Percentiles rank a stretch among this genome's conserved stretches.
Evolutionary conservation across 2,113 vertebrate species (phyloP).

Genomic region (Clarias gariepinus): DNA sequence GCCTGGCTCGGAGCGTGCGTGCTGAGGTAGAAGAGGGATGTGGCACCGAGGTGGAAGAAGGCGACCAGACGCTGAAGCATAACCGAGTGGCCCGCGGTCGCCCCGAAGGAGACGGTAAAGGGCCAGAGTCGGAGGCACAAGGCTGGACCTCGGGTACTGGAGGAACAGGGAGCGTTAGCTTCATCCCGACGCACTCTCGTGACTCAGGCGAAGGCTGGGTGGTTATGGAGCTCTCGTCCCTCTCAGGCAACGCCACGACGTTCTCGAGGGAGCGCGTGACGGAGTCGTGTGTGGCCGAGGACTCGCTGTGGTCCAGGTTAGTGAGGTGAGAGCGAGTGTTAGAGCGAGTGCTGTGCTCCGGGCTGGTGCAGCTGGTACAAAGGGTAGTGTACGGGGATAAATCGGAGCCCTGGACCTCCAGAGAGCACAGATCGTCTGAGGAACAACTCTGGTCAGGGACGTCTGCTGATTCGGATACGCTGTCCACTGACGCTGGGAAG

Average conservation of each 20-base stretch:
- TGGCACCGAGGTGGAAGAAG: constrained; percentile 59
- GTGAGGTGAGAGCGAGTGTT: constrained; percentile 59
- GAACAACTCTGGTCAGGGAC: constrained; percentile 77
- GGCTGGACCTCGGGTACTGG: constrained; percentile 62
- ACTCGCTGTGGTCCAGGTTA: constrained; percentile 65
- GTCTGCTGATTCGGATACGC: constrained; percentile 78
- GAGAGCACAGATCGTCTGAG: constrained; percentile 83
- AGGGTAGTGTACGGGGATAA: constrained; percentile 73
- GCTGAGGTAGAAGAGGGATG: constrained; percentile 66
- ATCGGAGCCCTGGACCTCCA: constrained; percentile 83
- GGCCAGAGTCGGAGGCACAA: constrained; percentile 56
- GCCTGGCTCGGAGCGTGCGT: constrained; percentile 60
- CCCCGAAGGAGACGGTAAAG: constrained; percentile 55
- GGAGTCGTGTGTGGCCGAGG: constrained; percentile 70
- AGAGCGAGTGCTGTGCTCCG: constrained; percentile 68
- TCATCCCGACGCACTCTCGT: constrained; percentile 58
- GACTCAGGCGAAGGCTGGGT: neutral
- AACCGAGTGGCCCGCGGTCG: constrained; percentile 73
- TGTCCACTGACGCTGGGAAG: constrained; percentile 79
- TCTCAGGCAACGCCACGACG: constrained; percentile 68
- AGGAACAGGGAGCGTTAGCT: constrained; percentile 46
- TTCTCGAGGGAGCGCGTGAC: constrained; percentile 75
- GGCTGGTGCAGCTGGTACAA: constrained; percentile 73
- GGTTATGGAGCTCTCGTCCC: constrained; percentile 63
- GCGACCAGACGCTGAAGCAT: constrained; percentile 79